These are phyloP conservation scores for Sebastolobus altivelis DNA, from an alignment of 2,797 vertebrate genomes.

Conservation along the genomic window DNA sequence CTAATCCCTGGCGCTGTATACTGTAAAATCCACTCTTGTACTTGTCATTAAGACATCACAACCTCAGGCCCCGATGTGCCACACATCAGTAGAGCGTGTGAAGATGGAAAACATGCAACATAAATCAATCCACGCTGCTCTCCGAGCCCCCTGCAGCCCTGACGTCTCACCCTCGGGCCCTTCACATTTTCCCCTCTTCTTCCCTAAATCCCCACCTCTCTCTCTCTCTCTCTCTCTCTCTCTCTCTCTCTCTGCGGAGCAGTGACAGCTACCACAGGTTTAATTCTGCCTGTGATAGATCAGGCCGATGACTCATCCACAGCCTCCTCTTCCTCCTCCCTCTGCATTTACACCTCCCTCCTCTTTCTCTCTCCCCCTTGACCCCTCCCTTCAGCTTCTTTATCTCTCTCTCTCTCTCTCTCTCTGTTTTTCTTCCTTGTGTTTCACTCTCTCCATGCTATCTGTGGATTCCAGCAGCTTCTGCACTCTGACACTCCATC, in stretches of 20 bases:
- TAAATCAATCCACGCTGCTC: constrained; percentile 43
- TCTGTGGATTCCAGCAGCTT: constrained; percentile 59
- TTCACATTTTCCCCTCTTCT: constrained; percentile 8
- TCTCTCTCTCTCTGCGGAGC: constrained; percentile 56
- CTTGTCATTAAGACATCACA: constrained; percentile 31
- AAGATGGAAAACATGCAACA: constrained; percentile 31
- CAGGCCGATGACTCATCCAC: constrained; percentile 81
- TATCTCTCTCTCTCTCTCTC: constrained; percentile 12
- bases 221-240: constrained; percentile 53
- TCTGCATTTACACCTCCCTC: constrained; percentile 48
- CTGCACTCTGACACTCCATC: constrained; percentile 59
- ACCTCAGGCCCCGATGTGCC: constrained; percentile 7
- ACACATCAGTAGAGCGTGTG: constrained; percentile 7
- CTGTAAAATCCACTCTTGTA: not conserved
- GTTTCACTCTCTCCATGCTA: constrained; percentile 32
- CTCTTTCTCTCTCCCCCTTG: constrained; percentile 14
- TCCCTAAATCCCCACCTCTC: not conserved
- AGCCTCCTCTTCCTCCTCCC: constrained; percentile 30
- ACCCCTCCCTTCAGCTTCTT: constrained; percentile 33
- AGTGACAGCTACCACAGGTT: constrained; percentile 64
- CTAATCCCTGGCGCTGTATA: not conserved
- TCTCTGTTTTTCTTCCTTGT: constrained; percentile 9
- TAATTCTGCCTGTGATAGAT: constrained; percentile 77
- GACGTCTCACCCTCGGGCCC: constrained; percentile 23
- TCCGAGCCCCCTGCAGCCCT: constrained; percentile 32